Evolutionary conservation across 2,113 vertebrate genomes (phyloP), one percentile per base, ranked within the genome.

Genomic region (Plecotus auritus): DNA sequence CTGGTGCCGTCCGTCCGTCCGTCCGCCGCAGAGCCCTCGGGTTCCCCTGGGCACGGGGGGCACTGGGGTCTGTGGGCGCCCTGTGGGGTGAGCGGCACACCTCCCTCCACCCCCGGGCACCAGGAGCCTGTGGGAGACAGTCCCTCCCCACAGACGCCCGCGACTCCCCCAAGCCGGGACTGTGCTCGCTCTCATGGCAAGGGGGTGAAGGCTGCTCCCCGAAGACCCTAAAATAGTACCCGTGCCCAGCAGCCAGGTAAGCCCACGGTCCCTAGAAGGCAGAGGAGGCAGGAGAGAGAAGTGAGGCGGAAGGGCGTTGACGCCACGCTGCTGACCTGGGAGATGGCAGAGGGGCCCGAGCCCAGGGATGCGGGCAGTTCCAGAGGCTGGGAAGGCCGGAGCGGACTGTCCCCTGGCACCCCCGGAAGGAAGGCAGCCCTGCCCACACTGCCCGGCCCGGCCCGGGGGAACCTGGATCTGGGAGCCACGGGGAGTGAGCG

Each of bases 261-360:
- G 12, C 61, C 35, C 35, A 0, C 1, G 30, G 37, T 1, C 66
- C 67, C 22, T 14, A 2, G 18, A 49, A 0, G 35, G 76, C 26
- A 7, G 69, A 17, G 30, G 69, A 5, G 35, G 47, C 10, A 9
- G 30, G 2, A 22, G 20, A 22, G 30, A 28, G 78, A 18, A 2
- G 51, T 22, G 66, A n/a, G 7, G 22, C 9, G 23, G 30, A 17
- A 1, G 7, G 35, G 8, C 22, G 37, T 14, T 66, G 8, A 20
- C 0, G 7, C 86, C 17, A 4, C 0, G 3, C 18, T 4, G 56
- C 35, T n/a, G 2, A 17, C 16, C 2, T 8, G 13, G 37, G 20
- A 76, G 70, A 37, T 0, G 4, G 86, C 59, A 49, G 54, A 42
- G 3, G 37, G 56, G 81, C 49, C 18, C 1, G 0, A 4, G 66